Conservation (phyloP, 1,140 invertebrate species). For the Drosophila kurseongensis region DNA sequence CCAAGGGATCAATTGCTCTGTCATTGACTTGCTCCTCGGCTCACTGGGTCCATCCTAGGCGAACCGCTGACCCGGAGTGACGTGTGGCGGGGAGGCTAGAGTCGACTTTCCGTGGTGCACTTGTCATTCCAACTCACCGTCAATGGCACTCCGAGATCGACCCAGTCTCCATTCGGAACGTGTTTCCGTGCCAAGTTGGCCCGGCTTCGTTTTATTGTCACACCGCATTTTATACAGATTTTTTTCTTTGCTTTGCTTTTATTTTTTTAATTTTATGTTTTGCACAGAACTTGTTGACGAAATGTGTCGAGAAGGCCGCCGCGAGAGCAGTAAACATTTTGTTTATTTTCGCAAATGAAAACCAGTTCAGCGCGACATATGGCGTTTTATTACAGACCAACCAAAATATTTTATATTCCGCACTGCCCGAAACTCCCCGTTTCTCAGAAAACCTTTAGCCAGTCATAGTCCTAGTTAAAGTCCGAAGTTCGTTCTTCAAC, state of each 20-base stretch:
- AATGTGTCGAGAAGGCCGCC: slow-evolving; percentile 62
- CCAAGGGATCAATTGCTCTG: slow-evolving; percentile 30
- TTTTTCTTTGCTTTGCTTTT: slow-evolving; percentile 17
- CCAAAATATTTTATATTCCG: slow-evolving; percentile 1
- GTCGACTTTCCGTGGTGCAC: slow-evolving; percentile 34
- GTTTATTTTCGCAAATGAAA: slow-evolving; percentile 69
- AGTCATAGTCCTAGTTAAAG: slow-evolving; percentile 27
- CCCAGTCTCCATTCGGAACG: slow-evolving; percentile 38
- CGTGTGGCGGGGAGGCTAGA: slow-evolving; percentile 6
- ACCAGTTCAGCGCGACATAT: slow-evolving; percentile 68
- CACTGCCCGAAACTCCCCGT: not conserved
- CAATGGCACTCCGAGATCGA: slow-evolving; percentile 21
- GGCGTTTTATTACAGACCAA: slow-evolving; percentile 48
- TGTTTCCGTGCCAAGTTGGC: slow-evolving; percentile 51
- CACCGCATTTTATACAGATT: slow-evolving; percentile 23
- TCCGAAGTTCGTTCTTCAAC: slow-evolving; percentile 24
- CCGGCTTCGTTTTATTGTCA: slow-evolving; percentile 35
- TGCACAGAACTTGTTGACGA: slow-evolving; percentile 67
- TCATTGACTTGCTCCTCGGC: slow-evolving; percentile 31
- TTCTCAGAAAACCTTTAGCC: slow-evolving; percentile 15
- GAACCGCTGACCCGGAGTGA: slow-evolving; percentile 9
- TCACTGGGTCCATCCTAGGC: slow-evolving; percentile 17
- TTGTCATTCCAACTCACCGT: slow-evolving; percentile 64
- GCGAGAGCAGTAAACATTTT: slow-evolving; percentile 58
- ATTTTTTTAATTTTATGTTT: slow-evolving; percentile 30